Percentiles rank a stretch among this genome's conserved stretches.
These are phyloP conservation scores for Lampris megalopsis DNA, from an alignment of 2,113 vertebrate genomes.

Conservation along the genomic window DNA sequence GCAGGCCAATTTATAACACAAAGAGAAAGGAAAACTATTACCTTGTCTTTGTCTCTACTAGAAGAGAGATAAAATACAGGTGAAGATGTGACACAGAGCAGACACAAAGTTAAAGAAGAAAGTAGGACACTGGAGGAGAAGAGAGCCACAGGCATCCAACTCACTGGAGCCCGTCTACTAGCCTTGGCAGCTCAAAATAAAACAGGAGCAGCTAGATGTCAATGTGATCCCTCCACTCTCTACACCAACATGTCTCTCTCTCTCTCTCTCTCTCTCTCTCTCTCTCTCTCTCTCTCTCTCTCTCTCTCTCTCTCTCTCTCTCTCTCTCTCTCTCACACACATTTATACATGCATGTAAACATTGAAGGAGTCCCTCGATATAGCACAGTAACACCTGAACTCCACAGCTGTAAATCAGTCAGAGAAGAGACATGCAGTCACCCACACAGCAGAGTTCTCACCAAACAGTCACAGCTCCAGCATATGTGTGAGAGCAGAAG, in stretches of 20 bases:
- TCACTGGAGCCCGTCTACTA: too few species aligned
- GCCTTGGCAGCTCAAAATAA: slow-evolving; percentile 35
- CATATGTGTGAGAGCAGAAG: slow-evolving; percentile 36
- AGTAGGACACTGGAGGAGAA: slow-evolving; percentile 7
- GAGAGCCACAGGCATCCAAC: background rate
- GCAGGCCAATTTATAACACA: slow-evolving; percentile 54
- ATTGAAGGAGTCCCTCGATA: slow-evolving; percentile 21
- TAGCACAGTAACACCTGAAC: slow-evolving; percentile 35
- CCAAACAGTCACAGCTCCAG: slow-evolving; percentile 60
- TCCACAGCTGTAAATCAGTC: slow-evolving; percentile 25
- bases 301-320: background rate
- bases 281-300: background rate
- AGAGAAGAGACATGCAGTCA: background rate
- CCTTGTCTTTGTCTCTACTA: slow-evolving; percentile 36
- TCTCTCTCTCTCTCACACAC: background rate
- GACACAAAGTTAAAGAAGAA: slow-evolving; percentile 32
- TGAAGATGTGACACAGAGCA: slow-evolving; percentile 34
- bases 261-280: background rate
- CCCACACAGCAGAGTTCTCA: slow-evolving; percentile 40
- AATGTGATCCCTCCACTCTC: slow-evolving; percentile 43
- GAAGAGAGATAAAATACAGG: slow-evolving; percentile 42
- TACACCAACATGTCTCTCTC: background rate
- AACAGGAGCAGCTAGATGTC: slow-evolving; percentile 64
- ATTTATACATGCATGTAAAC: slow-evolving; percentile 28
- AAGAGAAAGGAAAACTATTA: slow-evolving; percentile 67